phyloP scores from a whole-genome alignment of 2,888 invertebrate genomes.

The Pollenia griseotomentosa region DNA sequence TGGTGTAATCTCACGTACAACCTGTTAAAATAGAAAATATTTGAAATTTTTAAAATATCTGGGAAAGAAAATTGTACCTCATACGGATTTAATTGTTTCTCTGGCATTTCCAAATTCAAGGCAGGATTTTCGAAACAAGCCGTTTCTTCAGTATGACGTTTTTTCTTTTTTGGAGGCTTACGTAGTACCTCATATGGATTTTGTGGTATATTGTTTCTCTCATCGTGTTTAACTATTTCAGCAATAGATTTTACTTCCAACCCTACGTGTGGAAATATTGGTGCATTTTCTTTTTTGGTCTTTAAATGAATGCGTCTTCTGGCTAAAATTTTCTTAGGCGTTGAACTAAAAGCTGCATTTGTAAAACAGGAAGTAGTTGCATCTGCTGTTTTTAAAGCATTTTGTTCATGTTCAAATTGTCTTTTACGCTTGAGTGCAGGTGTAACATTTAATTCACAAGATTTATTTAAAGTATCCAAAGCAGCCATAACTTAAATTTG shows the following conservation, averaged over 20 bases:
- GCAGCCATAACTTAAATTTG: conserved; percentile 43
- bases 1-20: conserved; percentile 74
- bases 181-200: conserved; percentile 83
- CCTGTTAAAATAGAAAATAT: conserved; percentile 74
- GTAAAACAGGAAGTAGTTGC: conserved; percentile 78
- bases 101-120: conserved; percentile 82
- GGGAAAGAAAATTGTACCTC: conserved; percentile 77
- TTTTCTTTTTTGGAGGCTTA: conserved; percentile 83
- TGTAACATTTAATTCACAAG: conserved; percentile 45
- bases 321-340: conserved; percentile 80
- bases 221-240: conserved; percentile 75
- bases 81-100: conserved; percentile 83
- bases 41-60: not conserved
- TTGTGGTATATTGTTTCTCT: conserved; percentile 41
- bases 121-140: conserved; percentile 83
- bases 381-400: conserved; percentile 46
- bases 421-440: conserved; percentile 83
- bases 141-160: conserved; percentile 77
- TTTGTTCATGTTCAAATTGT: conserved; percentile 72
- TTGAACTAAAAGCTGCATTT: conserved; percentile 83
- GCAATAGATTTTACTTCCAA: conserved; percentile 83
- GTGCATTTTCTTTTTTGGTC: conserved; percentile 72
- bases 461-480: conserved; percentile 35
- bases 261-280: conserved; percentile 75
- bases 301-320: conserved; percentile 77